Percentiles rank a stretch among this genome's conserved stretches.
phyloP scores from a whole-genome alignment of 2,888 invertebrate genomes.

The Platycheirus albimanus region DNA sequence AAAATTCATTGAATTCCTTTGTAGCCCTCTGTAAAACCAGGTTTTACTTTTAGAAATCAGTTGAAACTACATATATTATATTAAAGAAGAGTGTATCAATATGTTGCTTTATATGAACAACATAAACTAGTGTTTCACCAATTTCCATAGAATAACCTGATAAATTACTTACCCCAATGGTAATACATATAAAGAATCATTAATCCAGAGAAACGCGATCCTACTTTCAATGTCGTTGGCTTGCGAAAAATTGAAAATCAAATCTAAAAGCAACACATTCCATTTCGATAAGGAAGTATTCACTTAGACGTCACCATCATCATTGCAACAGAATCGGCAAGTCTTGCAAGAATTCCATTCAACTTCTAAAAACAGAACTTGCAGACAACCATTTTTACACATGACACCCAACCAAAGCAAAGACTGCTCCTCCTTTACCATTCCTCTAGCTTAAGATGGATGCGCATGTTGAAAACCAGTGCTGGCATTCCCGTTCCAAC shows the following conservation, averaged over 20 bases:
- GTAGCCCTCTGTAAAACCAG: no score
- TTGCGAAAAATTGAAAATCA: slow-evolving; percentile 29
- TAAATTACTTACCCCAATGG: not conserved
- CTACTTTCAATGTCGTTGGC: slow-evolving; percentile 65
- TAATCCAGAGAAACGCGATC: slow-evolving; percentile 36
- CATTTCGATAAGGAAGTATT: slow-evolving; percentile 61
- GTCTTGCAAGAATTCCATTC: slow-evolving; percentile 62
- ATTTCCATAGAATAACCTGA: not conserved
- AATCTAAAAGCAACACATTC: slow-evolving; percentile 54
- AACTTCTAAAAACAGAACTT: slow-evolving; percentile 69
- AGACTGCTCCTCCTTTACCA: slow-evolving; percentile 31
- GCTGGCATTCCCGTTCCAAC: slow-evolving; percentile 61
- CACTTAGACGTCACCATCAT: slow-evolving; percentile 32
- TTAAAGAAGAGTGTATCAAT: no score
- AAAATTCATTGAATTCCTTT: no score
- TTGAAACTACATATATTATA: no score
- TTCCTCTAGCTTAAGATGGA: slow-evolving; percentile 17
- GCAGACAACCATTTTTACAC: slow-evolving; percentile 52
- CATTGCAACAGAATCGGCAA: not conserved
- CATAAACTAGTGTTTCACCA: no score
- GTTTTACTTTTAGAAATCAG: no score
- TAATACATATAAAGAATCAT: not conserved
- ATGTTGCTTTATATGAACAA: no score
- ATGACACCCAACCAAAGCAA: slow-evolving; percentile 54
- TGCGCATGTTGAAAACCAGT: slow-evolving; percentile 56